Base-by-base conservation (phyloP, 2,113 vertebrate species). In the Macrotus californicus region DNA sequence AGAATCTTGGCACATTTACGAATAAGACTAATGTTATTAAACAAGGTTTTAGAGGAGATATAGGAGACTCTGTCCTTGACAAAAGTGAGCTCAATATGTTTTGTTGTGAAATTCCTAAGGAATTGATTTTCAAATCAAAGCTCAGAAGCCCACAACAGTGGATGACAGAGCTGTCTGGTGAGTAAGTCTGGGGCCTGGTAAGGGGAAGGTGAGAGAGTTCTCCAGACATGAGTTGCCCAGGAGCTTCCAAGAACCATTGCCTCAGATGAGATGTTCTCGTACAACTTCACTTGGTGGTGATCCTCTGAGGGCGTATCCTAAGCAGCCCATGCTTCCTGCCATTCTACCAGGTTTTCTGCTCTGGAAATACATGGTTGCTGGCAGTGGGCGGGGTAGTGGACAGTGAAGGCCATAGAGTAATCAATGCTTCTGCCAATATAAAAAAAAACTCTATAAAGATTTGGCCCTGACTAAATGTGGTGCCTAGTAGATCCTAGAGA, bases 121-220 rank as follows among this genome's bases (percentile, higher is more conserved):
- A 90, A 80, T 31, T 96, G 66, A 81, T 67, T 95, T 96, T 81
- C 48, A 88, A 72, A 93, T 94, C 66, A 94, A 87, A 92, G 26
- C 66, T 54, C 84, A 93, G 90, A 93, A 92, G 46, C 43, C 50
- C 67, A 73, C 39, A 88, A 14, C 4, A 4, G 26, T 14, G 11
- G 70, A 89, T 41, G 77, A 54, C 46, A 93, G 50, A 61, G 39
- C 87, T 73, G 46, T 21, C 76, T 87, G 76, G 72, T 73, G 54
- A 94, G 80, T 52, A 43, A 59, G 29, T 13, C 64, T 66, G 18
- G 46, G 34, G 29, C 7, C 29, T 7, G 2, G 21, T 3, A 7
- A 54, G 66, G 61, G 9, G 36, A 6, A 24, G 13, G 39, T 56
- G 46, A 87, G 43, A 66, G 48, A 19, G 6, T 61, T 67, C 12